phyloP scores from a whole-genome alignment of 2,113 vertebrate species.

The Gavialis gangeticus region DNA sequence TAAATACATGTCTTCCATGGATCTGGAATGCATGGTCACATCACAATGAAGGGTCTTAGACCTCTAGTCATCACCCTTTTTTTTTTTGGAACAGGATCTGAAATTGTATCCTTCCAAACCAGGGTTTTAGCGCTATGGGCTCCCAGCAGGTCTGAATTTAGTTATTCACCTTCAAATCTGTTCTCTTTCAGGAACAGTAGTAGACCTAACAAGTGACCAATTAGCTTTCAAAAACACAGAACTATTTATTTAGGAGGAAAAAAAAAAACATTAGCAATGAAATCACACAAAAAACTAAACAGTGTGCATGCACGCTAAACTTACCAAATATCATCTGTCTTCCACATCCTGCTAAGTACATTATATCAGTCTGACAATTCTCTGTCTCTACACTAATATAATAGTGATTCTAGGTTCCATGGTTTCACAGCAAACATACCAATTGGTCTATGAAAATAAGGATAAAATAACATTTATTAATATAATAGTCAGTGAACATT shows the following conservation, averaged over 20 bases:
- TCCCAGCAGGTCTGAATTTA: neutral
- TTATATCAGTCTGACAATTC: too few relatives aligned
- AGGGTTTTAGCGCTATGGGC: neutral
- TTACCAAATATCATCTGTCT: too few relatives aligned
- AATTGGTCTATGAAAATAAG: neutral
- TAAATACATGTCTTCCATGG: too few relatives aligned
- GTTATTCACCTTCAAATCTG: too few relatives aligned
- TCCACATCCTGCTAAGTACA: too few relatives aligned
- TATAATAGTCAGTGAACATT: slow-evolving; percentile 39
- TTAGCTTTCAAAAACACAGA: neutral
- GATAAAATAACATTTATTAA: slow-evolving; percentile 10
- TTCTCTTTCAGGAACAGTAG: neutral
- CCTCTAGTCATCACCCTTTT: too few relatives aligned
- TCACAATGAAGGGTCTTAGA: too few relatives aligned
- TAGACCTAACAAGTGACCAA: neutral
- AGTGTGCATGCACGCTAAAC: too few relatives aligned
- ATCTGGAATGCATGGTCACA: too few relatives aligned
- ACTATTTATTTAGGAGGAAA: neutral
- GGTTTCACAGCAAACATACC: neutral
- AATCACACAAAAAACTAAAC: neutral
- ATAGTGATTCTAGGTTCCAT: neutral
- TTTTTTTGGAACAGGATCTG: neutral
- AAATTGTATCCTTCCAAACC: neutral
- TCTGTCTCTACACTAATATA: too few relatives aligned
- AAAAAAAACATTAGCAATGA: neutral